Conservation (phyloP, 53 echinoderm and acorn worm species). For the Paracentrotus lividus region DNA sequence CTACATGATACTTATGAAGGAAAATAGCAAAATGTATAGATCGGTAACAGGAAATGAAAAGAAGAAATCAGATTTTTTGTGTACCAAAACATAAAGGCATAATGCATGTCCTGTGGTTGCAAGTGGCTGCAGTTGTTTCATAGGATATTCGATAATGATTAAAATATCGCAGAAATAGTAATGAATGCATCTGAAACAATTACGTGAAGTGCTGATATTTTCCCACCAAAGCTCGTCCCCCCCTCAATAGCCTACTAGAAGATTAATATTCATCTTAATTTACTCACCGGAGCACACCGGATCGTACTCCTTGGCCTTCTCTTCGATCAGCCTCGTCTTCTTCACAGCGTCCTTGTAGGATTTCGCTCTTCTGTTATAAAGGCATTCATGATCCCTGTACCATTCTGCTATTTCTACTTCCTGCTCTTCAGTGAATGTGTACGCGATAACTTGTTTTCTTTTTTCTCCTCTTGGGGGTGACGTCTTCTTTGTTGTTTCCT, state of each 20-base stretch:
- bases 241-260: no score
- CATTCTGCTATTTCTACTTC: slow-evolving; percentile 33
- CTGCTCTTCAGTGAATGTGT: slow-evolving; percentile 37
- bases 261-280: not conserved
- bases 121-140: not conserved
- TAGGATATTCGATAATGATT: not conserved
- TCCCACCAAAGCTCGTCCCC: not conserved
- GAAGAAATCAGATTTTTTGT: no score
- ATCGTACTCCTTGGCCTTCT: slow-evolving; percentile 44
- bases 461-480: not conserved
- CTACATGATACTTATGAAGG: no score
- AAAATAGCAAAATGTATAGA: no score
- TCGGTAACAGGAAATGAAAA: no score
- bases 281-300: slow-evolving; percentile 15
- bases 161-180: not conserved
- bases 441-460: slow-evolving; percentile 1
- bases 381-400: slow-evolving; percentile 9
- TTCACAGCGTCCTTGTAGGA: slow-evolving; percentile 9
- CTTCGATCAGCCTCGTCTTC: slow-evolving; percentile 40
- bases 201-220: not conserved
- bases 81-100: no score
- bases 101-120: no score
- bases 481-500: not conserved
- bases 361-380: not conserved
- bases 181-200: not conserved